Percentiles rank a stretch among this genome's conserved stretches.
Evolutionary conservation across 2,888 invertebrate species (phyloP).

Genomic region (Brachyptera putata): DNA sequence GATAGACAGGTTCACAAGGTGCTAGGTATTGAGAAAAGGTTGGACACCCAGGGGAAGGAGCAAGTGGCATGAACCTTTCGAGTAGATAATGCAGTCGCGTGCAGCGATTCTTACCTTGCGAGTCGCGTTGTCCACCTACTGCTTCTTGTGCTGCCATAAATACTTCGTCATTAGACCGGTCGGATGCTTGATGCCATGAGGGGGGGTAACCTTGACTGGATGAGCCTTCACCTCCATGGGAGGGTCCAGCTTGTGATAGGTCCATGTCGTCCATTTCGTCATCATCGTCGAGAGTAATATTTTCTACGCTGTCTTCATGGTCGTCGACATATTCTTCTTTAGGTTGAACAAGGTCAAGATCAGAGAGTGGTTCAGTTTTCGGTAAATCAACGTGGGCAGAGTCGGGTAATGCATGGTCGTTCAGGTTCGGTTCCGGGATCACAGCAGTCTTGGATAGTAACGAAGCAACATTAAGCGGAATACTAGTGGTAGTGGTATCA

Average conservation of each 20-base stretch:
- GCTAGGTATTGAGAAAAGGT: too few relatives aligned
- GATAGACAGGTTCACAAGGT: too few relatives aligned
- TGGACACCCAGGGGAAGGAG: too few relatives aligned
- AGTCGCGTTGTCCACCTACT: slow-evolving; percentile 74
- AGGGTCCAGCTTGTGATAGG: slow-evolving; percentile 55
- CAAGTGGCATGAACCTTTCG: too few relatives aligned
- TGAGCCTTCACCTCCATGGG: slow-evolving; percentile 43
- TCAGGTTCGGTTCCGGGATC: neutral
- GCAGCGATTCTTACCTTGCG: slow-evolving; percentile 71
- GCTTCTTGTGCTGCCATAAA: slow-evolving; percentile 78
- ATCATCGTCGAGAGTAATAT: slow-evolving; percentile 69
- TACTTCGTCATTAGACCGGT: slow-evolving; percentile 69
- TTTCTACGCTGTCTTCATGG: slow-evolving; percentile 74
- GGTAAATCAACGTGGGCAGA: neutral
- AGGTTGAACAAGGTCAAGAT: slow-evolving; percentile 47
- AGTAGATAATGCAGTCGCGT: too few relatives aligned
- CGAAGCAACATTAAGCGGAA: slow-evolving; percentile 34
- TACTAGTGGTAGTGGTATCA: slow-evolving; percentile 42
- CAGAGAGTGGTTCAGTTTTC: neutral
- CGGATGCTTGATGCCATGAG: slow-evolving; percentile 64
- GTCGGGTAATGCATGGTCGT: neutral
- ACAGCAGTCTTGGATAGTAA: neutral
- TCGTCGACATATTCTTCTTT: slow-evolving; percentile 71
- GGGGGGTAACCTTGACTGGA: slow-evolving; percentile 34
- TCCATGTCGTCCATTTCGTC: slow-evolving; percentile 68